These are phyloP conservation scores for Tenebrio molitor DNA, from an alignment of 1,140 invertebrate species.

Conservation along the genomic window DNA sequence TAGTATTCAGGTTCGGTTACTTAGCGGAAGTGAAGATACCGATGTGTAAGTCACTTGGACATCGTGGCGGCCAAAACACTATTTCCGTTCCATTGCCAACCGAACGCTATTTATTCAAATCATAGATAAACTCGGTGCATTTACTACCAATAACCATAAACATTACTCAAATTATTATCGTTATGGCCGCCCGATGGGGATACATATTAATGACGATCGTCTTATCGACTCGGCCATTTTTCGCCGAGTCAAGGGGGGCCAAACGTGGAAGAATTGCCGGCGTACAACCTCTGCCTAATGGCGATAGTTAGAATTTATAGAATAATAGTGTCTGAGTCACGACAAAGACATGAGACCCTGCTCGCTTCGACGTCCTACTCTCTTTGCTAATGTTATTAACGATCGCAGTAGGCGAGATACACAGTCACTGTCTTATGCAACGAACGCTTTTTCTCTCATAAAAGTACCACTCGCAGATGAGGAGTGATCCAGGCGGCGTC, in stretches of 20 bases:
- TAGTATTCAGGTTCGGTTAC: constrained; percentile 52
- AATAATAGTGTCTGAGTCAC: constrained; percentile 54
- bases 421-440: constrained; percentile 49
- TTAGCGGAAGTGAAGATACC: constrained; percentile 50
- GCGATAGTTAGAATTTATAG: constrained; percentile 53
- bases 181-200: constrained; percentile 1
- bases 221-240: no score
- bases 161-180: constrained; percentile 42
- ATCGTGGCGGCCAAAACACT: constrained; percentile 50
- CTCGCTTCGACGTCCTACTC: constrained; percentile 50
- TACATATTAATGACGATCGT: constrained; percentile 21
- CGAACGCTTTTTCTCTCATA: constrained; percentile 45
- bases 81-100: constrained; percentile 39
- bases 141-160: constrained; percentile 34
- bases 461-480: constrained; percentile 16
- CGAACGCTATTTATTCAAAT: constrained; percentile 35
- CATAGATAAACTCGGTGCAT: constrained; percentile 40
- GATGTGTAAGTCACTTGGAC: constrained; percentile 51
- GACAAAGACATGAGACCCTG: constrained; percentile 48
- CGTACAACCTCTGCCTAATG: constrained; percentile 30
- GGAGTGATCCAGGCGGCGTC: neutral
- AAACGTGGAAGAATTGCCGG: neutral
- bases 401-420: constrained; percentile 52
- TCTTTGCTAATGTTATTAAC: constrained; percentile 52
- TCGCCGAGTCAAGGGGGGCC: constrained; percentile 14